Evolutionary conservation across 2,113 vertebrate species (phyloP), one percentile per base, ranked within the genome.

Genomic region (Lycaon pictus): DNA sequence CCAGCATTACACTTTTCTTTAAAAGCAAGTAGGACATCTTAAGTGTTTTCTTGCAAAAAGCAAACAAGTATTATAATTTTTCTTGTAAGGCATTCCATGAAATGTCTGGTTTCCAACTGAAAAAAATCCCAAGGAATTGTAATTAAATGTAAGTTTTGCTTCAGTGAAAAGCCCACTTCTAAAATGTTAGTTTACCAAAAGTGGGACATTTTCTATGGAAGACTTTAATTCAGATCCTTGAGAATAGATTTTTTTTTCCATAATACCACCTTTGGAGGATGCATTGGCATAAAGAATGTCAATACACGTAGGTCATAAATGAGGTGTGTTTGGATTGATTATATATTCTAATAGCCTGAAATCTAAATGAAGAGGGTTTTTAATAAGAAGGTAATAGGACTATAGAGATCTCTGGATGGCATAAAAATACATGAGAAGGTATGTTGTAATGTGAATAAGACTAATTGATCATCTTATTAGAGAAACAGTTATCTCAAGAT

Each of bases 381-480:
- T 91, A 95, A 97, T 97, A 95, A 96, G 87, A 95, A 88, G 32
- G 32, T 96, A 93, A 95, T 95, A 95, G 58, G 90, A 88, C 87
- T 88, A 90, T 43, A 88, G 84, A 97, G 90, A 96, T 97, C 93
- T 90, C 96, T 85, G 48, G 79, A 56, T 58, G 60, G 55, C 72
- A 96, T 94, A 97, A 94, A 94, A 95, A 89, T 76, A 91, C 79
- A 79, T 48, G 53, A 74, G 48, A 94, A 91, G 53, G 53, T 94
- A 43, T 96, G 56, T 89, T 95, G 56, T 95, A 97, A 98, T 90
- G 85, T 96, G 96, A 97, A 92, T 95, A 96, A 98, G 96, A 97
- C 98, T 97, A 98, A 98, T 96, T 96, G 98, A 96, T 96, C 93
- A 94, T 95, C 88, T 96, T 96, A 97, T 96, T 93, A 89, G 77